Evolutionary conservation across 2,888 invertebrate species (phyloP).

Genomic region (Limenitis camilla): DNA sequence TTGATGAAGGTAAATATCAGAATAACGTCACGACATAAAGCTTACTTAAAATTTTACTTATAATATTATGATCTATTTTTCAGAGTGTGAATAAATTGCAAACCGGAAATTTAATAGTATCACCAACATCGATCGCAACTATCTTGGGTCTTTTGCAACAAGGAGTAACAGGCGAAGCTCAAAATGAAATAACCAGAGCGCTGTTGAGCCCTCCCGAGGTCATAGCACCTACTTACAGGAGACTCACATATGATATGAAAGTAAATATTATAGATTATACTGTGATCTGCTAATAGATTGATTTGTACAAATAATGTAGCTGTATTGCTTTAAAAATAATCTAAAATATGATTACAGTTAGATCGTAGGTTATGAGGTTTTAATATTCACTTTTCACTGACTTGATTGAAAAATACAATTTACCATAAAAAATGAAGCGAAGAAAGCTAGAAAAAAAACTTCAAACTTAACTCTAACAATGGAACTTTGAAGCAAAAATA

Average conservation of each 20-base stretch:
- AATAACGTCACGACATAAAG: not conserved
- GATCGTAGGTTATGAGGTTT: too few relatives aligned
- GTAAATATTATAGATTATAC: conserved; percentile 29
- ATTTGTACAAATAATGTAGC: too few relatives aligned
- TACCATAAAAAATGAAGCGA: too few relatives aligned
- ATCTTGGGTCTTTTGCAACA: conserved; percentile 63
- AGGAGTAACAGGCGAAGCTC: conserved; percentile 50
- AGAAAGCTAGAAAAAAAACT: too few relatives aligned
- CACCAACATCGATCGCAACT: conserved; percentile 62
- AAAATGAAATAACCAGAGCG: conserved; percentile 44
- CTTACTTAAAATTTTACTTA: not conserved
- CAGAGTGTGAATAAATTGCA: conserved; percentile 30
- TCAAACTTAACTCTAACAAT: too few relatives aligned
- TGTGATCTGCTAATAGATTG: too few relatives aligned
- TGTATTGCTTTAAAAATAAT: too few relatives aligned
- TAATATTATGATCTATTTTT: conserved; percentile 21
- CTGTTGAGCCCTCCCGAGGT: conserved; percentile 41
- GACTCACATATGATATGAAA: conserved; percentile 36
- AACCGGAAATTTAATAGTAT: conserved; percentile 53
- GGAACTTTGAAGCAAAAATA: too few relatives aligned
- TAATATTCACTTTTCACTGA: too few relatives aligned
- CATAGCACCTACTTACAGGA: conserved; percentile 37
- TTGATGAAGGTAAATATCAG: conserved; percentile 40
- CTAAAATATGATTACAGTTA: too few relatives aligned
- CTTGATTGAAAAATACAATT: too few relatives aligned